phyloP scores from a whole-genome alignment of 2,888 invertebrate genomes.

The Agonopterix heracliana region DNA sequence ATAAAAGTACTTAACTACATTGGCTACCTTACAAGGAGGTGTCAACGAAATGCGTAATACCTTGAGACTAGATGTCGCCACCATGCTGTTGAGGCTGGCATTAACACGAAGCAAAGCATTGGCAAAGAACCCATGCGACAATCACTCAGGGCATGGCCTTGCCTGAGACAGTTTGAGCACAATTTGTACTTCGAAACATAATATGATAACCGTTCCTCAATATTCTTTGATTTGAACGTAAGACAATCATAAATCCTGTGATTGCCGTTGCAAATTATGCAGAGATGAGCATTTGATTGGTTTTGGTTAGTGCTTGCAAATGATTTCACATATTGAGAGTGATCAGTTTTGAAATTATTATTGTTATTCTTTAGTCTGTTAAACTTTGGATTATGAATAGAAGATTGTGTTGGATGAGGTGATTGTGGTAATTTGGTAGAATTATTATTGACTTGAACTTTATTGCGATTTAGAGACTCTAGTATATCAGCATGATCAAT shows the following conservation, averaged over 20 bases:
- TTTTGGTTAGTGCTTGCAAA: constrained; percentile 4
- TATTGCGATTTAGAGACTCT: constrained; percentile 16
- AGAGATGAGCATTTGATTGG: constrained; percentile 2
- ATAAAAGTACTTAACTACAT: no score
- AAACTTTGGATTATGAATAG: neutral
- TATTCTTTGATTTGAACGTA: constrained; percentile 14
- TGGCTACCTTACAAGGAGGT: no score
- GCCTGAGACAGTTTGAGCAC: constrained; percentile 18
- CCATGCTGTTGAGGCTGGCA: no score
- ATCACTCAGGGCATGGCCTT: constrained; percentile 13
- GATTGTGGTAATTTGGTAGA: no score
- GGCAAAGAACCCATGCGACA: constrained; percentile 24
- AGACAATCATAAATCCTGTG: constrained; percentile 23
- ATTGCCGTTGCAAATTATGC: constrained; percentile 15
- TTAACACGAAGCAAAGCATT: no score
- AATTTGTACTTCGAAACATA: constrained; percentile 15
- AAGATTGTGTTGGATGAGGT: neutral
- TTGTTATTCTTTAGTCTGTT: neutral
- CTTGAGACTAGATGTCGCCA: no score
- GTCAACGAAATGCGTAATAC: no score
- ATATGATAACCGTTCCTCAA: constrained; percentile 10
- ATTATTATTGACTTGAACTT: constrained; percentile 2
- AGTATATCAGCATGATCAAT: constrained; percentile 20
- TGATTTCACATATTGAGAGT: constrained; percentile 5
- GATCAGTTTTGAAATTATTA: neutral